Percentiles rank a stretch among this genome's conserved stretches.
Conservation (phyloP, 2,113 vertebrate species). For the Cheirogaleus medius region DNA sequence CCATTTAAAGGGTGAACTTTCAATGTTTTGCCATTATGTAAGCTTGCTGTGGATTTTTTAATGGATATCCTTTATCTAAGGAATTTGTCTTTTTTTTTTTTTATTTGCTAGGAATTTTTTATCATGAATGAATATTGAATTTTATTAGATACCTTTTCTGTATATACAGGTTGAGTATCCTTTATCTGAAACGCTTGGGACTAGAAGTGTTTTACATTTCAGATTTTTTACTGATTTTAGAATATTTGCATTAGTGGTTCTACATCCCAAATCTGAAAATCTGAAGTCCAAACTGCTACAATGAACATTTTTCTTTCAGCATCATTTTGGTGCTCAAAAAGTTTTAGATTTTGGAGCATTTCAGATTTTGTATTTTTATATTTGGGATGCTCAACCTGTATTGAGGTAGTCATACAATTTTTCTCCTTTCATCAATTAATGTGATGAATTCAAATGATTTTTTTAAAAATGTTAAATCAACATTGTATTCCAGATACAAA, state of each 20-base stretch:
- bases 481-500: not conserved
- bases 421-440: not conserved
- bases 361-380: not conserved
- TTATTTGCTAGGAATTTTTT: not conserved
- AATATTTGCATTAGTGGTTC: not conserved
- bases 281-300: not conserved
- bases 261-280: not conserved
- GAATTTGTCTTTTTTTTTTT: not conserved
- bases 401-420: not conserved
- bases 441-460: not conserved
- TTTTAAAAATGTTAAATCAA: not conserved
- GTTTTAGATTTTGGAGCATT: not conserved
- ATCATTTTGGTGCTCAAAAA: not conserved
- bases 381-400: not conserved
- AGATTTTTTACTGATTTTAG: not conserved
- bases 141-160: not conserved
- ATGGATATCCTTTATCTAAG: not conserved
- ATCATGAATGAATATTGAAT: not conserved
- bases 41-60: not conserved
- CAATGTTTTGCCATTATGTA: not conserved
- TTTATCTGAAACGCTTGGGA: not conserved
- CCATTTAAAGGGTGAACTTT: not conserved
- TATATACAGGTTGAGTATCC: not conserved
- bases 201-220: not conserved
- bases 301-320: not conserved